Evolutionary conservation across 2,113 vertebrate species (phyloP).

Genomic region (Plectropomus leopardus): DNA sequence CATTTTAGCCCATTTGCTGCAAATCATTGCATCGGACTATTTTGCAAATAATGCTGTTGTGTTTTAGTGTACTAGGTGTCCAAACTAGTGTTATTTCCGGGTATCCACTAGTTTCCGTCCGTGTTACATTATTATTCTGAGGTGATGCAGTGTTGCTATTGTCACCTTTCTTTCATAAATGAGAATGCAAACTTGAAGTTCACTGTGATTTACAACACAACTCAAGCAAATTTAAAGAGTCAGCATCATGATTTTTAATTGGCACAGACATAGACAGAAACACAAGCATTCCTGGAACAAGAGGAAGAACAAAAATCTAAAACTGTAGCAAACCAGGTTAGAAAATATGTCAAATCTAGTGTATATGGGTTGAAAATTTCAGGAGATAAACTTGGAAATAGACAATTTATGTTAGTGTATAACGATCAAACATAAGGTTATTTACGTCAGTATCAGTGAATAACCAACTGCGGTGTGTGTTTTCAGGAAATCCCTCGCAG

Average conservation of each 20-base stretch:
- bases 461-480: conserved; percentile 52
- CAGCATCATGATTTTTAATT: too few species aligned
- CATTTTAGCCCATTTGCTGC: too few species aligned
- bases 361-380: background rate
- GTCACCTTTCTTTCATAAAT: background rate
- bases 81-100: too few species aligned
- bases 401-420: background rate
- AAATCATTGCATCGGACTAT: background rate
- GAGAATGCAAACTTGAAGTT: background rate
- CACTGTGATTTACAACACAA: background rate
- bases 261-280: too few species aligned
- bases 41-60: background rate
- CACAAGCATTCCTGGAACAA: too few species aligned
- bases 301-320: too few species aligned
- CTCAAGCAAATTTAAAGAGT: background rate
- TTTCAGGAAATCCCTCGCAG: conserved; percentile 98
- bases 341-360: background rate
- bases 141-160: background rate
- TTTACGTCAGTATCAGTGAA: background rate
- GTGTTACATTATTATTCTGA: background rate
- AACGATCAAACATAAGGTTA: background rate
- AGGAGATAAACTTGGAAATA: background rate
- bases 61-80: background rate
- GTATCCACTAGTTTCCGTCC: background rate
- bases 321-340: too few species aligned